phyloP scores from a whole-genome alignment of 2,888 invertebrate genomes.

The Mystacides longicornis region DNA sequence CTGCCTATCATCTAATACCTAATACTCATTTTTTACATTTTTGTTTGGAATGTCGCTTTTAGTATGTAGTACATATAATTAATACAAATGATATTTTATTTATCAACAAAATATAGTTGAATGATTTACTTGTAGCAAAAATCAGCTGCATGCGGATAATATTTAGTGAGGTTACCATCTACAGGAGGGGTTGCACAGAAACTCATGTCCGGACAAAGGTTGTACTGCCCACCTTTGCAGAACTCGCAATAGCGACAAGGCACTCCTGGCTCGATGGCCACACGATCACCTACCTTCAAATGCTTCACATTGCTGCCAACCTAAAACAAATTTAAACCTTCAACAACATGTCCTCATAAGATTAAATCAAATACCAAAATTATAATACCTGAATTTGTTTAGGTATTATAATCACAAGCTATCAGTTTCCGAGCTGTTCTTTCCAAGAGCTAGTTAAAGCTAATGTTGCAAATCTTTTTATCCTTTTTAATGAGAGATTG shows the following conservation, averaged over 20 bases:
- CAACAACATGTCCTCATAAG: too few species aligned
- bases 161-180: constrained; percentile 82
- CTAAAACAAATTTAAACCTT: constrained; percentile 29
- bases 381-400: background rate
- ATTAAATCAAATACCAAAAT: background rate
- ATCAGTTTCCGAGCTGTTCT: too few species aligned
- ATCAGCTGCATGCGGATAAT: constrained; percentile 84
- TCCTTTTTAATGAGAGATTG: too few species aligned
- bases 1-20: too few species aligned
- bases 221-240: constrained; percentile 86
- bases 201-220: constrained; percentile 77
- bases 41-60: too few species aligned
- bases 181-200: constrained; percentile 95
- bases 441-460: too few species aligned
- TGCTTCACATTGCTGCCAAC: constrained; percentile 53
- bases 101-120: too few species aligned
- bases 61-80: too few species aligned
- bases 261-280: constrained; percentile 91
- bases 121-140: constrained; percentile 69
- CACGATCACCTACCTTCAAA: constrained; percentile 76
- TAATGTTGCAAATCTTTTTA: too few species aligned
- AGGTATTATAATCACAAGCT: background rate
- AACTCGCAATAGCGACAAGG: constrained; percentile 76
- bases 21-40: too few species aligned
- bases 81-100: too few species aligned